These are phyloP conservation scores for Tragopan temminckii DNA, from an alignment of 2,797 vertebrate genomes.

Conservation along the genomic window DNA sequence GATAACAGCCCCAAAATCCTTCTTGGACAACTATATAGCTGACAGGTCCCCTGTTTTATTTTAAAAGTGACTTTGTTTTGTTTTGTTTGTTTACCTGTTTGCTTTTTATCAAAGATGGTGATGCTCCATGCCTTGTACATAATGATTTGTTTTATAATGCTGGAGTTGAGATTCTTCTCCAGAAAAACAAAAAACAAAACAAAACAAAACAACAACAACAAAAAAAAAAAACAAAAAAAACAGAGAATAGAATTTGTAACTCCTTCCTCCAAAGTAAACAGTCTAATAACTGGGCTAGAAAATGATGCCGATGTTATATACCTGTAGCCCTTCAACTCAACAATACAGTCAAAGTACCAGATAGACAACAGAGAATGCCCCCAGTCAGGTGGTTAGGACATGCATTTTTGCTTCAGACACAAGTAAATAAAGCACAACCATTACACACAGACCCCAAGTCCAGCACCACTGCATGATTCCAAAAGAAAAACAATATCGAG, in stretches of 20 bases:
- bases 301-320: not conserved
- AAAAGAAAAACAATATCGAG: not conserved
- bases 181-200: not conserved
- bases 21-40: not conserved
- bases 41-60: not conserved
- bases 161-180: not conserved
- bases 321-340: not conserved
- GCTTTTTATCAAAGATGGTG: not conserved
- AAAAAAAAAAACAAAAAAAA: too few relatives aligned
- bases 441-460: rapidly evolving
- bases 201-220: too few relatives aligned
- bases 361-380: not conserved
- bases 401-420: not conserved
- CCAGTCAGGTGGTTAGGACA: not conserved
- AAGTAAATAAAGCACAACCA: not conserved
- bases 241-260: not conserved
- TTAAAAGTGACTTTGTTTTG: not conserved
- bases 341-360: not conserved
- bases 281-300: not conserved
- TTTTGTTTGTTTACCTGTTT: not conserved
- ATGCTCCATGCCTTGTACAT: not conserved
- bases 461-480: not conserved
- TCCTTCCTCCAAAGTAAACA: not conserved
- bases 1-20: rapidly evolving
- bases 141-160: not conserved